These are phyloP conservation scores for Callipepla californica DNA, from an alignment of 2,113 vertebrate genomes.

Conservation along the genomic window DNA sequence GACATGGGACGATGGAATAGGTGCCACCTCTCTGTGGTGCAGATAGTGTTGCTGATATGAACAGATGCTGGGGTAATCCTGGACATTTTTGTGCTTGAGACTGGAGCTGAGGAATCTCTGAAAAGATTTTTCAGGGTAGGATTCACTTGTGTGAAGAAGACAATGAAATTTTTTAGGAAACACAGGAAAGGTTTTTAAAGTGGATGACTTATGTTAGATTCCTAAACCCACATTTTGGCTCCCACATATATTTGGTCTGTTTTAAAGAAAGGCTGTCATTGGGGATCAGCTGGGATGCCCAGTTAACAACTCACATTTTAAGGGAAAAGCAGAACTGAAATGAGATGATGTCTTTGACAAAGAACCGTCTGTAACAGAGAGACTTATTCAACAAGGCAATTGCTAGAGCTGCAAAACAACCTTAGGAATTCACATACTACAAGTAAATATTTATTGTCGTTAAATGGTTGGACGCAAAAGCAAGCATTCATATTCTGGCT, in stretches of 20 bases:
- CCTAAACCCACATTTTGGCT: not conserved
- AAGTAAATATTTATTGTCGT: slow-evolving; percentile 66
- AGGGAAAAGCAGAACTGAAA: not conserved
- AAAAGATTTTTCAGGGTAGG: not conserved
- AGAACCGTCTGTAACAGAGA: not conserved
- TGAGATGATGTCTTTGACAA: not conserved
- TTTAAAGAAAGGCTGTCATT: not conserved
- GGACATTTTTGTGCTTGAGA: not conserved
- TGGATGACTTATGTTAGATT: not conserved
- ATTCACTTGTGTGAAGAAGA: not conserved
- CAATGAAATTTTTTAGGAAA: not conserved
- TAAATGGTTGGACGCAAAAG: slow-evolving; percentile 48
- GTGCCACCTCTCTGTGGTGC: not conserved
- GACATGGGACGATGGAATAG: not conserved
- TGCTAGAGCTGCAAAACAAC: slow-evolving; percentile 42
- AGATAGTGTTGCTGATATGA: not conserved
- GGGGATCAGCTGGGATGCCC: not conserved
- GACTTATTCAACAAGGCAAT: slow-evolving; percentile 17
- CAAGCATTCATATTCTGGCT: slow-evolving; percentile 18
- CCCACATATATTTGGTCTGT: not conserved
- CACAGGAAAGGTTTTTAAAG: not conserved
- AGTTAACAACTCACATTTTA: not conserved
- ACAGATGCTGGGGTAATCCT: not conserved
- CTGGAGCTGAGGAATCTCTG: not conserved
- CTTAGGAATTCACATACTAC: slow-evolving; percentile 48